Base-by-base conservation (phyloP, 1,140 invertebrate species). In the Vanessa atalanta region DNA sequence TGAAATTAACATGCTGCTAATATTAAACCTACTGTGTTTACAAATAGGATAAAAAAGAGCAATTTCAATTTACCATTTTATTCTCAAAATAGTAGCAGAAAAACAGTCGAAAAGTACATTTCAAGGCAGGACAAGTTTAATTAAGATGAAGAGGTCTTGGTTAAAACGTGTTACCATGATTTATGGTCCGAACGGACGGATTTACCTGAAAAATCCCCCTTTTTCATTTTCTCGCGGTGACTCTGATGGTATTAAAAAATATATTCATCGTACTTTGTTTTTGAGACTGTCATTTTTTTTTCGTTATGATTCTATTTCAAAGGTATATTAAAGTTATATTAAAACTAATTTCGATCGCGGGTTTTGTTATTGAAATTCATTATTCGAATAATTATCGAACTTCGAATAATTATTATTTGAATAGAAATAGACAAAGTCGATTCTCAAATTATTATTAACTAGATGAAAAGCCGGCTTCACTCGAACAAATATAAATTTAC, bases 151-250 rank as follows among this genome's bases (percentile, higher is more conserved):
- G 67, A 66, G 72, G 48, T 55, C 65, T 68, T 68, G 13, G 65
- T 47, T 68, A 43, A 73, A 73, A 73, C 72, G 72, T 51, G 72
- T 23, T 57, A n/a, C 48, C 72, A 61, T 73, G 65, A 73, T 73
- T 73, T 73, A 73, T 73, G 72, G 51, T 47, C 7, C 26, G 20
- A 64, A 73, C 47, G 65, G 65, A 68, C 65, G 72, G 47, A 63
- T 68, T 73, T 73, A 57, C 55, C 69, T 53, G 48, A 76, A 68
- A 72, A 76, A 71, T 50, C 26, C 11, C 47, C 57, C 37, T 70
- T 65, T 70, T 76, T 76, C 64, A 76, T 76, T 72, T 71, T 67
- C 11, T 26, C 64, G 20, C 43, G 53, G 31, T 53, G 68, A 57
- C 53, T 76, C 50, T 64, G 48, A 71, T 66, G 60, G 65, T 72